A percentile compares a stretch with the other conserved stretches of the same genome.
phyloP scores from a whole-genome alignment of 2,888 invertebrate species.

The Lamellibrachia columna region DNA sequence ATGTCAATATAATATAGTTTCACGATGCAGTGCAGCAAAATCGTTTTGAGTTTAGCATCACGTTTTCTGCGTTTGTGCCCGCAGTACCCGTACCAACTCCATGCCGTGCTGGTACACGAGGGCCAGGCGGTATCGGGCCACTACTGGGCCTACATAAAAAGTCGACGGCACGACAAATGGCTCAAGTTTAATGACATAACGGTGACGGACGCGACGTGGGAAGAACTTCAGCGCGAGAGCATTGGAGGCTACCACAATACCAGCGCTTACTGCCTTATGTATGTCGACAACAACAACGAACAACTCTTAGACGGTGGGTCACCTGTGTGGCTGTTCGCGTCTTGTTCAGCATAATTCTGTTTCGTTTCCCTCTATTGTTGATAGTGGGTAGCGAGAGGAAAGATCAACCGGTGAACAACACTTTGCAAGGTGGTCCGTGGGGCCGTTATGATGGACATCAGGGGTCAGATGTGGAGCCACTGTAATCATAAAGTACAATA shows the following conservation, averaged over 20 bases:
- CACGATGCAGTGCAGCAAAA: too few species aligned
- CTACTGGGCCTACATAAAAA: constrained; percentile 68
- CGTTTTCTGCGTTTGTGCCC: constrained; percentile 23
- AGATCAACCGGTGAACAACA: too few species aligned
- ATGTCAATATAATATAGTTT: too few species aligned
- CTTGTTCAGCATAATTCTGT: too few species aligned
- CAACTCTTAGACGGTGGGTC: constrained; percentile 46
- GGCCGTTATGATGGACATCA: too few species aligned
- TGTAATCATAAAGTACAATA: too few species aligned
- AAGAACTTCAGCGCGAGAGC: constrained; percentile 66
- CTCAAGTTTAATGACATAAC: constrained; percentile 68
- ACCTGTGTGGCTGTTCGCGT: neutral
- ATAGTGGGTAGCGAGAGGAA: too few species aligned
- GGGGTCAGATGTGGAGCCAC: too few species aligned
- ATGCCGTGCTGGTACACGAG: constrained; percentile 68
- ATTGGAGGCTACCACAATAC: constrained; percentile 67
- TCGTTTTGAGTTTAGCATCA: too few species aligned
- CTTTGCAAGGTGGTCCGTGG: too few species aligned
- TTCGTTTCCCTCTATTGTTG: too few species aligned
- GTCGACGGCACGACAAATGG: constrained; percentile 60
- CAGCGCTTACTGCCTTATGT: constrained; percentile 68
- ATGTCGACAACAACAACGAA: constrained; percentile 60
- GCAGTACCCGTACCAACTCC: constrained; percentile 65
- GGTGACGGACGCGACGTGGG: constrained; percentile 66
- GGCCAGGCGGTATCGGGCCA: constrained; percentile 68